These are phyloP conservation scores for Zaprionus gabonicus DNA, from an alignment of 1,140 invertebrate genomes.

Conservation along the genomic window DNA sequence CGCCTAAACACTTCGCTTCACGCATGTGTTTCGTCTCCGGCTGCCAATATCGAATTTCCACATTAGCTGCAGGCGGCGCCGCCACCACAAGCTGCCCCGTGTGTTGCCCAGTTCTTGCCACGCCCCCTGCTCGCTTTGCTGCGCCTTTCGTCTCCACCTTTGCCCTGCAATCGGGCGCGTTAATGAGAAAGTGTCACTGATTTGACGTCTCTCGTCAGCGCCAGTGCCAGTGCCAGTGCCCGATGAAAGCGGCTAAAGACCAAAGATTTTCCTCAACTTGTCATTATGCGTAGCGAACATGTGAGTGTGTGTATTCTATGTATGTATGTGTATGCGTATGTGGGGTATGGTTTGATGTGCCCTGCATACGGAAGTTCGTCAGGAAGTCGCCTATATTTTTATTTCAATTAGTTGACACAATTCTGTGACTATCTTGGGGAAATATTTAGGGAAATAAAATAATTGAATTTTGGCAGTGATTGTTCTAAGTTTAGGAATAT, in stretches of 20 bases:
- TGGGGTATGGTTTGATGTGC: neutral
- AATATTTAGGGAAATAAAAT: neutral
- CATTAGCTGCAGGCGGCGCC: conserved; percentile 65
- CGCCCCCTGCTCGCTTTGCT: neutral
- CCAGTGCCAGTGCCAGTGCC: conserved; percentile 14
- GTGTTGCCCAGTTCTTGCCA: conserved; percentile 5
- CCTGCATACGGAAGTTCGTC: neutral
- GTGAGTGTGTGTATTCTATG: neutral
- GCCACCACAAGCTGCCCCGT: neutral
- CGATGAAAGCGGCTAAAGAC: conserved; percentile 61
- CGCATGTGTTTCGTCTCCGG: conserved; percentile 69
- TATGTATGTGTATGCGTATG: neutral
- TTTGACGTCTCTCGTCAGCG: conserved; percentile 59
- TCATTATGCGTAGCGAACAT: conserved; percentile 44
- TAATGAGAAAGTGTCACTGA: conserved; percentile 80
- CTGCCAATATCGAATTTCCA: conserved; percentile 59
- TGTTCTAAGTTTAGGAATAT: no score
- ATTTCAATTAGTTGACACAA: neutral
- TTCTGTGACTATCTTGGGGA: neutral
- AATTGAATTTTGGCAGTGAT: neutral
- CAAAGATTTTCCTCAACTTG: conserved; percentile 66
- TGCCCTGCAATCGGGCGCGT: conserved; percentile 45
- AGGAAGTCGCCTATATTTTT: conserved; percentile 13
- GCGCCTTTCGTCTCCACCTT: conserved; percentile 6
- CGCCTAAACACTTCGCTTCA: conserved; percentile 71